Base-by-base conservation (phyloP, 2,113 vertebrate species). In the Anser brachyrhynchus region DNA sequence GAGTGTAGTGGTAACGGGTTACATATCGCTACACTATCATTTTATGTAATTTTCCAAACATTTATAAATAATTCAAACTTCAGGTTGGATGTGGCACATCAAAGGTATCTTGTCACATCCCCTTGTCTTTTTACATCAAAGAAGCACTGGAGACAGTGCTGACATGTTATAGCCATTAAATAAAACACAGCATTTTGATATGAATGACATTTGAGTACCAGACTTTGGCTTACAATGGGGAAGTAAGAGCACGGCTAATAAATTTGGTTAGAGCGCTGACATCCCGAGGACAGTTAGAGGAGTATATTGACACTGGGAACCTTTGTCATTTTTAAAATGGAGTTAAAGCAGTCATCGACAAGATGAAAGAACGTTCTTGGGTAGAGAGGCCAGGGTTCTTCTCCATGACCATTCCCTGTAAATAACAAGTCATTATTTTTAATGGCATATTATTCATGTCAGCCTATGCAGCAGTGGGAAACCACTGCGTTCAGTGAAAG, bases 141-240 rank as follows among this genome's bases (percentile, higher is more conserved):
- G 57, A 28, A 91, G 61, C 28, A 7, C 3, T 79, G 28, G 23
- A 87, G 86, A 76, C 76, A 43, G 57, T 55, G 84, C 79, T 93
- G 66, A 92, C 80, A 90, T 91, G 89, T 71, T 81, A 78, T 22
- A 89, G 69, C 82, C 95, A 87, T 81, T 91, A 91, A 94, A 96
- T 82, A 90, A 94, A 97, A 92, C 0, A 21, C 82, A 80, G 73
- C 80, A 93, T 96, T 97, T 97, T 96, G 78, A 96, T 92, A 70
- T 46, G 51, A 84, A 51, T 39, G 13, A 57, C 80, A 33, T 43
- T 73, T 85, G 52, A 75, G 18, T 67, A 13, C 5, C 6, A 73
- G 35, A 58, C 13, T 66, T 72, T 58, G 82, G 28, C 35, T 84
- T 67, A 7, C 14, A 41, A 43, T 17, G 43, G 39, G 81, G 15